Percentiles rank a stretch among this genome's conserved stretches.
Conservation (phyloP, 2,113 vertebrate species). For the Cettia cetti region DNA sequence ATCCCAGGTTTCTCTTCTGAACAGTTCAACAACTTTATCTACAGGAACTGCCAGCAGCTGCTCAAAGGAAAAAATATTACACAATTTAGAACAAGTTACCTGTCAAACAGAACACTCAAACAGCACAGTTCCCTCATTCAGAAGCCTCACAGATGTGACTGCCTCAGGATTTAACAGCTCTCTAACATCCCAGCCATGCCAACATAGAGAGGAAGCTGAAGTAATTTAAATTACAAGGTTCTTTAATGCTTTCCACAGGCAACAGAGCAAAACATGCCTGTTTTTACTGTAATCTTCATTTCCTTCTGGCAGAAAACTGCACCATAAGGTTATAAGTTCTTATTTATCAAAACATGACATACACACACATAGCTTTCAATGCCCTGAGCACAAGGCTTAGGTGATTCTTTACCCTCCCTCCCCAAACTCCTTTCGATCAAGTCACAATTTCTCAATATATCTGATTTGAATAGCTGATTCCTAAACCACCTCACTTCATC, state of each 20-base stretch:
- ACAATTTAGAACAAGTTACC: background rate
- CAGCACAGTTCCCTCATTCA: background rate
- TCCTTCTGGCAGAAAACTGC: slow-evolving; percentile 2
- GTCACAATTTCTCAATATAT: background rate
- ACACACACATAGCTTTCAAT: background rate
- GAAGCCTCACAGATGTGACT: background rate
- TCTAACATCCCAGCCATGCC: background rate
- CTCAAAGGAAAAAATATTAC: background rate
- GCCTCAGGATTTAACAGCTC: background rate
- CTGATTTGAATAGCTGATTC: background rate
- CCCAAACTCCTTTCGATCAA: background rate
- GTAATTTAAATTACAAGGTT: background rate
- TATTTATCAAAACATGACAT: background rate
- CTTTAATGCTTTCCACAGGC: background rate
- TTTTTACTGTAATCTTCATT: background rate
- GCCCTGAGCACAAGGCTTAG: background rate
- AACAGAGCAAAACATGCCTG: background rate
- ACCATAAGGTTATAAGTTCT: background rate
- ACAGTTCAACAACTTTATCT: slow-evolving; percentile 83
- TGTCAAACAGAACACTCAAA: background rate
- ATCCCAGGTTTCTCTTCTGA: slow-evolving; percentile 85
- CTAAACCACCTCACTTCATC: background rate
- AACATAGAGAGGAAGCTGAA: background rate
- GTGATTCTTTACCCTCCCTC: background rate
- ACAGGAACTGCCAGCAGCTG: slow-evolving; percentile 93